phyloP scores from a whole-genome alignment of 1,140 invertebrate genomes.

The Temnothorax nylanderi region DNA sequence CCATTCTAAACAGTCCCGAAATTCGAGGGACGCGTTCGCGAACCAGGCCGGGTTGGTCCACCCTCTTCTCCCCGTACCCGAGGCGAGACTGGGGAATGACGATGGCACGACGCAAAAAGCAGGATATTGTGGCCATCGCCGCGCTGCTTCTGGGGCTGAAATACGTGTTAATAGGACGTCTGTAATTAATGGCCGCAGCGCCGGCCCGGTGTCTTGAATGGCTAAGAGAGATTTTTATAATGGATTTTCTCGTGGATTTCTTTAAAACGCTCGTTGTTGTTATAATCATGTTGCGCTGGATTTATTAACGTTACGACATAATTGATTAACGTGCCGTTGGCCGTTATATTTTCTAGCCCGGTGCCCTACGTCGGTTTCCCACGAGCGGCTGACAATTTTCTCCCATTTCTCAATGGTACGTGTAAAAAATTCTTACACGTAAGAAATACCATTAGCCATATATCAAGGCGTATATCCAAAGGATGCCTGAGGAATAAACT shows the following conservation, averaged over 20 bases:
- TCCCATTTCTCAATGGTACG: slow-evolving; percentile 14
- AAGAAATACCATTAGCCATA: neutral
- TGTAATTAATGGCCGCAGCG: slow-evolving; percentile 44
- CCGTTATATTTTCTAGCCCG: slow-evolving; percentile 38
- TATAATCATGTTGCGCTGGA: slow-evolving; percentile 49
- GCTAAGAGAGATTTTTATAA: slow-evolving; percentile 48
- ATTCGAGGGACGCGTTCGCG: slow-evolving; percentile 12
- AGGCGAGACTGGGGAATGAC: neutral
- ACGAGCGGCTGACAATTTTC: slow-evolving; percentile 8
- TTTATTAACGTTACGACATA: slow-evolving; percentile 51
- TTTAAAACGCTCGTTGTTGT: slow-evolving; percentile 51
- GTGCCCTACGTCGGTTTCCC: neutral
- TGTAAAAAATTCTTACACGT: neutral
- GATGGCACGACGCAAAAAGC: slow-evolving; percentile 24
- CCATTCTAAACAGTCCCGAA: slow-evolving; percentile 31
- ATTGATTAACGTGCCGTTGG: slow-evolving; percentile 47
- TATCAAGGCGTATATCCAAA: neutral
- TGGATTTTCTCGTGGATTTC: slow-evolving; percentile 33
- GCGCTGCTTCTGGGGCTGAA: neutral
- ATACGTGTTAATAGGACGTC: slow-evolving; percentile 49
- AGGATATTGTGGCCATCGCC: slow-evolving; percentile 22
- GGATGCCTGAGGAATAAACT: neutral
- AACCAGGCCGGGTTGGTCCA: neutral
- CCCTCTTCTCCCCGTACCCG: neutral
- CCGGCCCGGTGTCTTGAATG: slow-evolving; percentile 26